Conservation (phyloP, 2,113 vertebrate genomes). For the Asarcornis scutulata region DNA sequence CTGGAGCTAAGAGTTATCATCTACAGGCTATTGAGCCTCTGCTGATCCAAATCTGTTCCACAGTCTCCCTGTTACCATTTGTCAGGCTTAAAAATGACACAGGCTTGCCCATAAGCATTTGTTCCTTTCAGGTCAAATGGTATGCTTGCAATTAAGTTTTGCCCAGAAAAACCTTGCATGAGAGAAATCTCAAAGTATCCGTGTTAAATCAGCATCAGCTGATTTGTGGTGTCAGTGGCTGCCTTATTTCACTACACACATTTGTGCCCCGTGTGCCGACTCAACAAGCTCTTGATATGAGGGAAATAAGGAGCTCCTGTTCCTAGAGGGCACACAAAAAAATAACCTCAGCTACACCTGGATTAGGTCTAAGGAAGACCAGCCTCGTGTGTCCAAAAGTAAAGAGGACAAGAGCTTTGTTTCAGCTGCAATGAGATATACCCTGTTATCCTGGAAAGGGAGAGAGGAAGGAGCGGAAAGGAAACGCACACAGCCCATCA, state of each 20-base stretch:
- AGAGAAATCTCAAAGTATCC: background rate
- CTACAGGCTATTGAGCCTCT: background rate
- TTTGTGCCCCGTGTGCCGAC: background rate
- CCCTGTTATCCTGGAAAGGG: background rate
- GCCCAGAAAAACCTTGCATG: background rate
- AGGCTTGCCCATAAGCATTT: background rate
- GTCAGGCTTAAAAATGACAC: background rate
- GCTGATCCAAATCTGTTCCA: background rate
- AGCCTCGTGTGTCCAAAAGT: no score
- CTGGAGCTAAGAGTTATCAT: background rate
- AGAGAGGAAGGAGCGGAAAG: background rate
- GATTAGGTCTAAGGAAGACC: background rate
- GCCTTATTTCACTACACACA: no score
- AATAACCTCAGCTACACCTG: background rate
- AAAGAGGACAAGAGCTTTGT: background rate
- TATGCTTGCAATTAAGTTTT: background rate
- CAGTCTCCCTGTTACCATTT: background rate
- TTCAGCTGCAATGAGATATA: background rate
- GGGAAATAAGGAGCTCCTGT: background rate
- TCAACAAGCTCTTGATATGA: background rate
- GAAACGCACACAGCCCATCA: fast-evolving
- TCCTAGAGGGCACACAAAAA: background rate
- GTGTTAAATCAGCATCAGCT: background rate
- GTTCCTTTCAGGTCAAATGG: background rate
- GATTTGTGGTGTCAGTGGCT: background rate